These are phyloP conservation scores for Tupaia chinensis DNA, from an alignment of 2,113 vertebrate species.

Conservation along the genomic window DNA sequence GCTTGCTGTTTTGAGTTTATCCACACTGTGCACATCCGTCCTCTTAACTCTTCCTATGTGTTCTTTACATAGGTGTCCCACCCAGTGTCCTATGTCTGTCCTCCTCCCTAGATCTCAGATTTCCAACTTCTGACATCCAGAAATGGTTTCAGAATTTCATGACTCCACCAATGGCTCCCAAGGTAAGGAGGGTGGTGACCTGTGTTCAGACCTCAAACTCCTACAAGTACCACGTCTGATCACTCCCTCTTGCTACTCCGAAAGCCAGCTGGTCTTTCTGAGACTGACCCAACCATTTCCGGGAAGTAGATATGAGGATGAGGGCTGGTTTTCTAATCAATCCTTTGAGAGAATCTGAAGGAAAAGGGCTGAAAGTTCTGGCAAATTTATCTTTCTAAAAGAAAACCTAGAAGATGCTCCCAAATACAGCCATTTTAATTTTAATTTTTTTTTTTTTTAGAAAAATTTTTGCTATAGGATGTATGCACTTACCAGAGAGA, in stretches of 20 bases:
- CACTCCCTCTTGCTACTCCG: background rate
- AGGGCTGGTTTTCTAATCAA: background rate
- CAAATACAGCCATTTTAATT: background rate
- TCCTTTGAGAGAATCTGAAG: background rate
- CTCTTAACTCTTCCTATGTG: background rate
- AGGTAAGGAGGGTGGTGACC: background rate
- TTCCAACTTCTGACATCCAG: background rate
- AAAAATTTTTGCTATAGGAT: too few species aligned
- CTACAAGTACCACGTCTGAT: background rate
- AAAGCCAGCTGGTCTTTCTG: background rate
- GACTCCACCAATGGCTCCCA: background rate
- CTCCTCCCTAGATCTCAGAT: background rate
- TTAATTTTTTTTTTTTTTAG: background rate
- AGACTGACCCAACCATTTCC: background rate
- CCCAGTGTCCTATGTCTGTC: background rate
- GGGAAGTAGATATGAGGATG: background rate
- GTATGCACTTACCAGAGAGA: too few species aligned
- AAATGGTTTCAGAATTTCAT: background rate
- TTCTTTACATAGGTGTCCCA: background rate
- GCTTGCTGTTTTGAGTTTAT: background rate
- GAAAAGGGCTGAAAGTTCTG: background rate
- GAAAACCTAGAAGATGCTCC: background rate
- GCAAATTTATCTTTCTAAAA: background rate
- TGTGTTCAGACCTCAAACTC: background rate
- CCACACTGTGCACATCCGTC: background rate